phyloP scores from a whole-genome alignment of 2,797 vertebrate genomes.

The Heteromormyrus szaboi region DNA sequence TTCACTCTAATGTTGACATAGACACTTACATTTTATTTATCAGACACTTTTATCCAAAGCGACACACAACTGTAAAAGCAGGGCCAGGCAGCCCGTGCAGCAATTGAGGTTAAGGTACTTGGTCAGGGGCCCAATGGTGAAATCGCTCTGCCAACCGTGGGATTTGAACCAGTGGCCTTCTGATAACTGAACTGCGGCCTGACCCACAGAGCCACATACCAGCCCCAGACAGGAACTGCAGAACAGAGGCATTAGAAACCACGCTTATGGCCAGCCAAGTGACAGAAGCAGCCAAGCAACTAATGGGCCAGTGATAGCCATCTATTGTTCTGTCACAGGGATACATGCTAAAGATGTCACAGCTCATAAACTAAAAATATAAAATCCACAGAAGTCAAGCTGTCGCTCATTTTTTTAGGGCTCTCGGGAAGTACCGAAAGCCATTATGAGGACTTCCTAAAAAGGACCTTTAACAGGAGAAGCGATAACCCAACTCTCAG shows the following conservation, averaged over 20 bases:
- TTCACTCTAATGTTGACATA: neutral
- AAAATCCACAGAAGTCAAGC: neutral
- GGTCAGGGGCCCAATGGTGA: neutral
- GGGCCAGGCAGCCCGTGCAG: neutral
- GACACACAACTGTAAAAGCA: neutral
- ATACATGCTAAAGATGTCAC: neutral
- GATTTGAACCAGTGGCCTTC: neutral
- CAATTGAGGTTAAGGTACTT: neutral
- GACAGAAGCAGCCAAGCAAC: neutral
- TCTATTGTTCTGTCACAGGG: neutral
- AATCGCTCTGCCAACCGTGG: neutral
- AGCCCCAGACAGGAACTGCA: neutral
- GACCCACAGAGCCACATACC: neutral
- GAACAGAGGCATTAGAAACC: neutral
- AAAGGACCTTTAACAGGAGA: neutral
- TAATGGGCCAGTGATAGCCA: neutral
- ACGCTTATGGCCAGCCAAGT: neutral
- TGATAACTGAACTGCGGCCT: neutral
- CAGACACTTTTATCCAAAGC: neutral
- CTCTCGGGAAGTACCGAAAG: neutral
- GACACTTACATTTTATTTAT: neutral
- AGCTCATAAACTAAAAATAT: neutral
- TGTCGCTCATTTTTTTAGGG: neutral
- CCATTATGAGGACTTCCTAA: neutral
- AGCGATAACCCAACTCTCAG: neutral